phyloP scores from a whole-genome alignment of 2,113 vertebrate species.

The Pluvialis apricaria region DNA sequence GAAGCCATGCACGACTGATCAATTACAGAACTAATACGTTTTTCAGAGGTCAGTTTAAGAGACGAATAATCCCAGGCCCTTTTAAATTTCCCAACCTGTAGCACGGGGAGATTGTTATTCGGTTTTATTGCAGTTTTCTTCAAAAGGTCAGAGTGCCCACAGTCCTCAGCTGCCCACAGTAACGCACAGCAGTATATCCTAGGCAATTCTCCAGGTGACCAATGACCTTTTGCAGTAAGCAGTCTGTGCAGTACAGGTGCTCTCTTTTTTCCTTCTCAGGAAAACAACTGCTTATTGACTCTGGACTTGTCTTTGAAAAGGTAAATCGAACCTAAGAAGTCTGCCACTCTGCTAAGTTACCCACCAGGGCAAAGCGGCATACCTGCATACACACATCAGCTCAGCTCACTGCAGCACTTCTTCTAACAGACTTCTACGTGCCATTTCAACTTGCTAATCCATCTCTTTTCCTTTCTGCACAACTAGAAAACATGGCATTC shows the following conservation, averaged over 20 bases:
- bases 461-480: neutral
- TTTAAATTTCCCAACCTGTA: neutral
- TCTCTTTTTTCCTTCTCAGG: neutral
- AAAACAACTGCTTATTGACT: neutral
- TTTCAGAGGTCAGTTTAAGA: neutral
- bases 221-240: neutral
- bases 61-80: slow-evolving; percentile 3
- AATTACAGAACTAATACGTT: neutral
- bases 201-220: neutral
- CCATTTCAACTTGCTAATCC: neutral
- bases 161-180: neutral
- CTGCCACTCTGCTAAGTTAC: neutral
- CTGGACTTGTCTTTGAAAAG: neutral
- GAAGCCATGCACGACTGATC: slow-evolving; percentile 16
- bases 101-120: neutral
- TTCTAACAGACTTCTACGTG: neutral
- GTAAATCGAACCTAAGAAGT: neutral
- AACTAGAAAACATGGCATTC: neutral
- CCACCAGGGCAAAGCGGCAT: neutral
- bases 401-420: neutral
- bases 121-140: neutral
- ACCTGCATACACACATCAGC: neutral
- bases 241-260: neutral
- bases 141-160: slow-evolving; percentile 13
- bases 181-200: neutral